Evolutionary conservation across 2,888 invertebrate species (phyloP).

Genomic region (Caenorhabditis sp.): DNA sequence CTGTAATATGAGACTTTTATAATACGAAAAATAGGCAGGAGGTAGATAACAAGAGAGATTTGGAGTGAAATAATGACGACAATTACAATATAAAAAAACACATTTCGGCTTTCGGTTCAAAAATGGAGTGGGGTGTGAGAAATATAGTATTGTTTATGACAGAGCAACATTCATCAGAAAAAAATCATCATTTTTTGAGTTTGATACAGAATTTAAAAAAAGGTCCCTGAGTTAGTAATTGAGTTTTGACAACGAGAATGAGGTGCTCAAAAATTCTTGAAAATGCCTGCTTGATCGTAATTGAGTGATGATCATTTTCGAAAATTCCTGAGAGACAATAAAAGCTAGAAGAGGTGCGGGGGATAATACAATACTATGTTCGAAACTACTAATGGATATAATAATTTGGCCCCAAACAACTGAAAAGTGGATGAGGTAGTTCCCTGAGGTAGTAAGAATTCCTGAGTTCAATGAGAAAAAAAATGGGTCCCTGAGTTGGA

Average conservation of each 20-base stretch:
- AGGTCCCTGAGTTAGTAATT: constrained; percentile 60
- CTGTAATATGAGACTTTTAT: constrained; percentile 13
- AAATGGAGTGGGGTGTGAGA: background rate
- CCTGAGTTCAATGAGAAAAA: constrained; percentile 67
- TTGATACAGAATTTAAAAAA: constrained; percentile 49
- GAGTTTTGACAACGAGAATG: constrained; percentile 44
- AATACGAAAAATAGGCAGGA: constrained; percentile 28
- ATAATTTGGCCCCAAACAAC: constrained; percentile 44
- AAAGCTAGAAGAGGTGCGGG: constrained; percentile 36
- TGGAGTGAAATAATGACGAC: constrained; percentile 16
- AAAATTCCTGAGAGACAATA: constrained; percentile 38
- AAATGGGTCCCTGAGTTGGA: constrained; percentile 60
- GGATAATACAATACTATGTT: constrained; percentile 48
- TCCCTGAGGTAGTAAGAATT: constrained; percentile 69
- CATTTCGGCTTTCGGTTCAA: constrained; percentile 64
- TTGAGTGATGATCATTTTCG: constrained; percentile 33
- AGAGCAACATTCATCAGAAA: constrained; percentile 65
- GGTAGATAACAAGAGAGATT: constrained; percentile 38
- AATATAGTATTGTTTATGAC: constrained; percentile 43
- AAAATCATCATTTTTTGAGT: constrained; percentile 50
- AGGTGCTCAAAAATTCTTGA: constrained; percentile 27
- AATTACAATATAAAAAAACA: constrained; percentile 38
- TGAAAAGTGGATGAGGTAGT: constrained; percentile 57
- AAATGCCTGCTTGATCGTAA: constrained; percentile 16
- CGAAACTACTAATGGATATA: constrained; percentile 40